Percentiles rank a stretch among this genome's conserved stretches.
Conservation (phyloP, 2,113 vertebrate species). For the Pollimyrus isidori region DNA sequence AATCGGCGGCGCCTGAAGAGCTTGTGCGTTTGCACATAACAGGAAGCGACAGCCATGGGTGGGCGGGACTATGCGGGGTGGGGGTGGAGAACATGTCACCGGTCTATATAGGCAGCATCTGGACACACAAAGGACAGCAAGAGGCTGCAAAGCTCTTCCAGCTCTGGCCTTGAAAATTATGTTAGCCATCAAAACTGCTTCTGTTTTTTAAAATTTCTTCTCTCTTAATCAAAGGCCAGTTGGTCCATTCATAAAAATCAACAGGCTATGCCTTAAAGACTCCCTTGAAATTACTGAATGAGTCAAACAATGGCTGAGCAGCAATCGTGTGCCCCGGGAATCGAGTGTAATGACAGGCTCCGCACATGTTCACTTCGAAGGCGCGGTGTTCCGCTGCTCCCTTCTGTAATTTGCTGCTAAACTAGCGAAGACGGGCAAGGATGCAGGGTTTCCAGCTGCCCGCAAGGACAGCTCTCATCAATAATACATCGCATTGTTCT, state of each 20-base stretch:
- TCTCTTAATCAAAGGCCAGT: background rate
- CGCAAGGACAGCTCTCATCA: constrained; percentile 50
- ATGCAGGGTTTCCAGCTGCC: constrained; percentile 24
- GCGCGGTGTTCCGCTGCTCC: background rate
- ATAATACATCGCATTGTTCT: constrained; percentile 51
- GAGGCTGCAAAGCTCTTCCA: background rate
- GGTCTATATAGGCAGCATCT: background rate
- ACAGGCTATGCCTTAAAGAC: background rate
- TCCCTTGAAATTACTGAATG: constrained; percentile 1
- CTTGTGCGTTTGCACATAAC: background rate
- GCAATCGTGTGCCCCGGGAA: background rate
- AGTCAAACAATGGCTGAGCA: background rate
- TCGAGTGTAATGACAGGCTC: background rate
- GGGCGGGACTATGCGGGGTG: background rate
- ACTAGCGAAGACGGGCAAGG: background rate
- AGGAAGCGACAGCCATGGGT: constrained; percentile 16
- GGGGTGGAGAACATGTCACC: background rate
- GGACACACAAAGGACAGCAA: constrained; percentile 2
- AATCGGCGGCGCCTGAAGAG: background rate
- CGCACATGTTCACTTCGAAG: background rate
- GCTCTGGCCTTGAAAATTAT: background rate
- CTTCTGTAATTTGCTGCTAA: background rate
- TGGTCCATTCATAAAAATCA: constrained; percentile 9
- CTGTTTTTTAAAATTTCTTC: background rate
- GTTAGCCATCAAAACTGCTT: background rate